Conservation (phyloP, 1,140 invertebrate genomes). For the Elysia chlorotica region DNA sequence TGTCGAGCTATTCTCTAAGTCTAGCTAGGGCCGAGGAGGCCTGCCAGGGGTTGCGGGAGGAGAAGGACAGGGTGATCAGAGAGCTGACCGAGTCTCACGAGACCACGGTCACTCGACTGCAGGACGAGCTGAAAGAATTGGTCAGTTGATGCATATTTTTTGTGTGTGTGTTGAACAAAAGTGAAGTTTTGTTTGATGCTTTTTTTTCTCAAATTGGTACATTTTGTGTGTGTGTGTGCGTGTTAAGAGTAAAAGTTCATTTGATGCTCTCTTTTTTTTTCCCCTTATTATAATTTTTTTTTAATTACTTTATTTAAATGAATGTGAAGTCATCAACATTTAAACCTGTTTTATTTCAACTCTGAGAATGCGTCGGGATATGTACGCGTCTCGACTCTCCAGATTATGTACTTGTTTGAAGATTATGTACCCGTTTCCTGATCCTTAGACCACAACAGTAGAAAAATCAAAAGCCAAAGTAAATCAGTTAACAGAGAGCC, state of each 20-base stretch:
- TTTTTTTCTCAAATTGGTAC: too few species aligned
- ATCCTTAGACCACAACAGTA: too few species aligned
- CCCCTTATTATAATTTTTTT: not conserved
- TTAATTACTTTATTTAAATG: not conserved
- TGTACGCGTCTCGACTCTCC: not conserved
- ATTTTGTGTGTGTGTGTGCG: too few species aligned
- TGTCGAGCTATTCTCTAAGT: slow-evolving; percentile 60
- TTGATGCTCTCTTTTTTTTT: not conserved
- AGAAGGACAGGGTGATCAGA: slow-evolving; percentile 50
- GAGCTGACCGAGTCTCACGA: slow-evolving; percentile 40
- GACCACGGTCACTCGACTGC: slow-evolving; percentile 34
- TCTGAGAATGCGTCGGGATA: not conserved
- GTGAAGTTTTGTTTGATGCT: too few species aligned
- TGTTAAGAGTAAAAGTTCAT: too few species aligned
- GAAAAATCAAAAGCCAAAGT: slow-evolving; percentile 49
- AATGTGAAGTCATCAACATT: too few species aligned
- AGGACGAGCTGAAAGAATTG: slow-evolving; percentile 47
- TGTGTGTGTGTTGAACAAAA: too few species aligned
- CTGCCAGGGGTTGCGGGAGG: slow-evolving; percentile 44
- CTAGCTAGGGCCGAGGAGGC: slow-evolving; percentile 52
- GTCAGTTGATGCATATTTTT: too few species aligned
- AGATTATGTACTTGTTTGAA: too few species aligned
- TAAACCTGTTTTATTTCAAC: not conserved
- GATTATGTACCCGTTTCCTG: too few species aligned
- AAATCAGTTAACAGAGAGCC: slow-evolving; percentile 42